Percentiles rank a stretch among this genome's conserved stretches.
These are phyloP conservation scores for Lepilemur ruficaudatus DNA, from an alignment of 2,797 vertebrate genomes.

Conservation along the genomic window DNA sequence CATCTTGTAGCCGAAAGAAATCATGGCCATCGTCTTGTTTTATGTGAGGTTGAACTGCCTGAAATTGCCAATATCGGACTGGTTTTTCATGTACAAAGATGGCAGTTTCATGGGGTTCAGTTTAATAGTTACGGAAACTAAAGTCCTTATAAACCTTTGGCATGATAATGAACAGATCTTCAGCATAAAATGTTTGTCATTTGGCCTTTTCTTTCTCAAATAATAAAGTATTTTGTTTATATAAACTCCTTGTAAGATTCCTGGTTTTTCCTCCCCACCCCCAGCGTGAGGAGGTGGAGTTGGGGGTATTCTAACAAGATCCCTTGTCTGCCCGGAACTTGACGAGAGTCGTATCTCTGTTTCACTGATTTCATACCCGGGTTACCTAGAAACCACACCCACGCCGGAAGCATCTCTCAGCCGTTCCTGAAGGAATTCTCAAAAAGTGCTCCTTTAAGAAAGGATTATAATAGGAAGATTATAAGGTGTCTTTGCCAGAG, in stretches of 20 bases:
- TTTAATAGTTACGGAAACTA: background rate
- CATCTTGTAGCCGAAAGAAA: background rate
- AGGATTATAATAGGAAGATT: background rate
- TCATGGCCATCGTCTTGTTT: background rate
- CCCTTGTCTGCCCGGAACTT: accelerated
- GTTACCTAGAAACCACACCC: background rate
- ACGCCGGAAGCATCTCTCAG: background rate
- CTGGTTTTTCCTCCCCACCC: background rate
- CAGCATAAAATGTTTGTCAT: conserved; percentile 43
- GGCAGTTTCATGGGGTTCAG: background rate
- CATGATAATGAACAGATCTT: background rate
- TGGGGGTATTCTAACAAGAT: background rate
- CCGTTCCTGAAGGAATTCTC: background rate
- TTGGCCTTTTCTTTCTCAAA: conserved; percentile 47
- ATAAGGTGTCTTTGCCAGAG: background rate
- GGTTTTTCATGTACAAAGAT: background rate
- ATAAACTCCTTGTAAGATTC: background rate
- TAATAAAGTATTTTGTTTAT: conserved; percentile 75
- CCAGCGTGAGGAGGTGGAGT: accelerated
- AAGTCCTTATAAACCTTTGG: background rate
- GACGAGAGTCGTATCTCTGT: background rate
- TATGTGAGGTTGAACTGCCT: background rate
- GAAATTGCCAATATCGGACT: background rate
- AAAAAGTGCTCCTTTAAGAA: background rate
- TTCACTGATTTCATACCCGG: background rate